Evolutionary conservation across 2,888 invertebrate species (phyloP).

Genomic region (Eudasyphora cyanicolor): DNA sequence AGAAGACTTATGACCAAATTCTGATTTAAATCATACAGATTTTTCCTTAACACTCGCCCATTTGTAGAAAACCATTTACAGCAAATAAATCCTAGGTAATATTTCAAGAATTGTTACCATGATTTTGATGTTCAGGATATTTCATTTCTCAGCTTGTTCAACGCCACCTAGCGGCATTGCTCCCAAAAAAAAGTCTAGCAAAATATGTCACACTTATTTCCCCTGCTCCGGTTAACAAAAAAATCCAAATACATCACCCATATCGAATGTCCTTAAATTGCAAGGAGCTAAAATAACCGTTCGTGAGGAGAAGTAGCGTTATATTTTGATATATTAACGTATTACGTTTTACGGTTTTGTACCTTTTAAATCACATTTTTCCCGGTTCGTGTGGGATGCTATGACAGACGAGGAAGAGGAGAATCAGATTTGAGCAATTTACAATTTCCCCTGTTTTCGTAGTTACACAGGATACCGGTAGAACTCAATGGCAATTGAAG

Average conservation of each 20-base stretch:
- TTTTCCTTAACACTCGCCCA: neutral
- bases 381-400: conserved; percentile 14
- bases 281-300: neutral
- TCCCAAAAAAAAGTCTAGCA: neutral
- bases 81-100: neutral
- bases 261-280: neutral
- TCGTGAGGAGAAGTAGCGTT: conserved; percentile 1
- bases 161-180: no score
- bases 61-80: conserved; percentile 24
- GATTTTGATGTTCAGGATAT: conserved; percentile 43
- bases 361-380: conserved; percentile 58
- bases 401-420: neutral
- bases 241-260: neutral
- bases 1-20: no score
- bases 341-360: conserved; percentile 61
- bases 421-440: neutral
- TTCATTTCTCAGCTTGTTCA: conserved; percentile 36
- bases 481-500: neutral
- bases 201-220: neutral
- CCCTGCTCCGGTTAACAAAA: neutral
- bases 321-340: conserved; percentile 58
- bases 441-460: neutral
- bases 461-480: neutral
- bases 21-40: no score
- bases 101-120: conserved; percentile 24